Evolutionary conservation across 2,888 invertebrate genomes (phyloP), one percentile per base, ranked within the genome.

Genomic region (Brachylomia viminalis): DNA sequence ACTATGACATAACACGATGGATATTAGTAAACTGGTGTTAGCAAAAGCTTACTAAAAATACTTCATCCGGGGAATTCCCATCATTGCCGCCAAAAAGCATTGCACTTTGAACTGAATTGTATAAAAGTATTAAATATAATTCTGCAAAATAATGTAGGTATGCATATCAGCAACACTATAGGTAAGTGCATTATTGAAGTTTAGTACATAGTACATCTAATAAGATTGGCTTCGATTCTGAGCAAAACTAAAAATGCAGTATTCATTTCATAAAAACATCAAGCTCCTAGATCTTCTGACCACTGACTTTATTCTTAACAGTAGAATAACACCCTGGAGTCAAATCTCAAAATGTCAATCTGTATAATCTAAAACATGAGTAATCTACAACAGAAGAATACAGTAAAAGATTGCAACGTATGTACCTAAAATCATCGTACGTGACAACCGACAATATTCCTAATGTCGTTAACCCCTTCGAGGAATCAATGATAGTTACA

Each of bases 401-500:
- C 20, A n/a, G 33, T 17, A n/a, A 10, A n/a, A 56, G 2, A 45
- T 69, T 58, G 30, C 20, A 56, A 45, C 6, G 17, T n/a, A 20
- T 10, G 17, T n/a, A 70, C 0, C 27, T 38, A 49, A 11, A 52
- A 38, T 11, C 15, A 71, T 27, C n/a, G 17, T 72, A 77, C 66
- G 76, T 77, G 75, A 77, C 47, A 0, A 49, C 13, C 30, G 20
- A 13, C 42, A 52, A 13, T 27, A n/a, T 54, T 33, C 17, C 10
- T 33, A 20, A 62, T 10, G 17, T 15, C 7, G 20, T 45, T n/a
- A 58, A 47, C 3, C 7, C 8, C 10, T 47, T 49, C 59, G 15
- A 47, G 68, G 30, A 66, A 54, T 42, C 33, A 52, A 56, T 52
- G 1, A 61, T 17, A 23, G 10, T 17, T 42, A n/a, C 15, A 77